Evolutionary conservation across 2,113 vertebrate genomes (phyloP).

Genomic region (Ailurus styani): DNA sequence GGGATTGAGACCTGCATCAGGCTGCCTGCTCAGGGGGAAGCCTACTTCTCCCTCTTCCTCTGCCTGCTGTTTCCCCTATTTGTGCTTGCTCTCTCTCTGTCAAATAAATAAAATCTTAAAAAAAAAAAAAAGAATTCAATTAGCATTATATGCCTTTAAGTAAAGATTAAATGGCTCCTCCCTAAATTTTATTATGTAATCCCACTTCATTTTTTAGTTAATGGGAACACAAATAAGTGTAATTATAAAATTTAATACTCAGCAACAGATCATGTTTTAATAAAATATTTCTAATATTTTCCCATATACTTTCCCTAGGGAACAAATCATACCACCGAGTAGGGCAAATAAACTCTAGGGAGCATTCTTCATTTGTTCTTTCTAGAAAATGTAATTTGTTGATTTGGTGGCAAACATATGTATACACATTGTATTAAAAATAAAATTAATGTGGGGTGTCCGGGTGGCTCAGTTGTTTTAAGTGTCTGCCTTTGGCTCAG

Average conservation of each 20-base stretch:
- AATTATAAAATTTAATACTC: constrained; percentile 19
- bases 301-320: not conserved
- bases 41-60: no score
- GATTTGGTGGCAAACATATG: not conserved
- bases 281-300: constrained; percentile 2
- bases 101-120: no score
- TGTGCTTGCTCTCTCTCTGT: no score
- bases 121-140: not conserved
- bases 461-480: no score
- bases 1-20: no score
- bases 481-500: no score
- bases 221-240: not conserved
- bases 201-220: constrained; percentile 6
- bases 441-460: not conserved
- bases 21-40: no score
- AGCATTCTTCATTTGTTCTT: constrained; percentile 10
- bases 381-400: constrained; percentile 4
- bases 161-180: not conserved
- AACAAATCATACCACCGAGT: constrained; percentile 11
- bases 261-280: constrained; percentile 3
- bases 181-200: not conserved
- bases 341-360: not conserved
- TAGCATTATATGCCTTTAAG: not conserved
- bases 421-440: not conserved
- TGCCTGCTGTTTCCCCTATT: no score